Conservation (phyloP, 2,797 vertebrate genomes). For the Pogoniulus pusillus region DNA sequence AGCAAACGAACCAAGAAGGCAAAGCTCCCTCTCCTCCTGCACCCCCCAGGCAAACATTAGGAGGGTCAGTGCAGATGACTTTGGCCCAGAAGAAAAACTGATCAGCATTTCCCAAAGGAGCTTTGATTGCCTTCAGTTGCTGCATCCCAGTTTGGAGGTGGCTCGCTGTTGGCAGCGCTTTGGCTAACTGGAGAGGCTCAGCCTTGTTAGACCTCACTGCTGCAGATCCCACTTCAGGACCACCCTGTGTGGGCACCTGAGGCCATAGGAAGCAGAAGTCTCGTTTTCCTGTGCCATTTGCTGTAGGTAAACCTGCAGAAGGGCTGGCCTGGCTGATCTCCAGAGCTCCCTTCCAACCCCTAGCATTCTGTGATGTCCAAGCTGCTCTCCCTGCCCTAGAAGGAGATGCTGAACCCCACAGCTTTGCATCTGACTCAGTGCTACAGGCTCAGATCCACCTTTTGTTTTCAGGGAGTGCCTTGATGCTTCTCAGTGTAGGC, state of each 20-base stretch:
- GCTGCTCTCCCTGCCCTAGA: neutral
- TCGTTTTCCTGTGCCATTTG: too few relatives aligned
- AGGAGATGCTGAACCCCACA: neutral
- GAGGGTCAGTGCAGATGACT: neutral
- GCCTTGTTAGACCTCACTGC: neutral
- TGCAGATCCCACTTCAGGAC: neutral
- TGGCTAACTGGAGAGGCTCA: neutral
- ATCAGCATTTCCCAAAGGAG: neutral
- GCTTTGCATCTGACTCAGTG: neutral
- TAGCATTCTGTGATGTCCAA: too few relatives aligned
- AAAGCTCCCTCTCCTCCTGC: neutral
- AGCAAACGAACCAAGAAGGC: neutral
- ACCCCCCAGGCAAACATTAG: neutral
- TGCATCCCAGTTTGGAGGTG: neutral
- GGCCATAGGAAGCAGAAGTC: neutral
- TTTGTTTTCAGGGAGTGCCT: neutral
- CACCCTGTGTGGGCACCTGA: neutral
- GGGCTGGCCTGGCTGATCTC: too few relatives aligned
- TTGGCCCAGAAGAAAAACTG: neutral
- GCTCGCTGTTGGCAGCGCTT: neutral
- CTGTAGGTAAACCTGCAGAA: too few relatives aligned
- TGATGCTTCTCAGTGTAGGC: rapidly evolving
- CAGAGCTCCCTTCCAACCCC: too few relatives aligned
- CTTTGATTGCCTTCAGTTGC: neutral
- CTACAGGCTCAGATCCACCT: neutral